A percentile compares a stretch with the other conserved stretches of the same genome.
phyloP scores from a whole-genome alignment of 64 coral and sea anemone genomes.

The Astreopora myriophthalma region DNA sequence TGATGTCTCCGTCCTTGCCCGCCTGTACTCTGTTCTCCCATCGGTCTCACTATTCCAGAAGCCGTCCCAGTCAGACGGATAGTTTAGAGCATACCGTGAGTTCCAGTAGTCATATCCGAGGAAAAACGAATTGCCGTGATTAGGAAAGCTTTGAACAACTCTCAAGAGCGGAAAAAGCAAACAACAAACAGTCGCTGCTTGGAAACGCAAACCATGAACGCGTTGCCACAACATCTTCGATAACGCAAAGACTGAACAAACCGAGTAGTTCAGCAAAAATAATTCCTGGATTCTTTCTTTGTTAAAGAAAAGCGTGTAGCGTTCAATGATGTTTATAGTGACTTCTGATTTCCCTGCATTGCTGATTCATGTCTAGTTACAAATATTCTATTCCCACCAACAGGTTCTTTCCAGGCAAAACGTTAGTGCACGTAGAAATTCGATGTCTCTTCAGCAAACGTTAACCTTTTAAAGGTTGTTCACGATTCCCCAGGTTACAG shows the following conservation, averaged over 20 bases:
- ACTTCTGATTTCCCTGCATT: neutral
- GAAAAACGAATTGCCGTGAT: neutral
- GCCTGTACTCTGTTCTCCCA: slow-evolving; percentile 43
- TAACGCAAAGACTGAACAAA: too few relatives aligned
- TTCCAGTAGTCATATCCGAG: slow-evolving; percentile 78
- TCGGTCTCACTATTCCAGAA: slow-evolving; percentile 62
- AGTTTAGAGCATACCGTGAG: slow-evolving; percentile 50
- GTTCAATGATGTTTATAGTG: neutral
- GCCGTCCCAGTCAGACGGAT: slow-evolving; percentile 72
- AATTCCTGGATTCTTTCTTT: slow-evolving; percentile 28
- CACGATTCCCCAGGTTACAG: neutral
- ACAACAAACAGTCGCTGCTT: neutral
- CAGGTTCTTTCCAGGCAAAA: neutral
- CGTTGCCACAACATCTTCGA: neutral
- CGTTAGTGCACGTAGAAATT: neutral
- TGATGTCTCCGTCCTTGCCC: neutral
- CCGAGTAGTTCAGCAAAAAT: too few relatives aligned
- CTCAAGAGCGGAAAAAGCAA: neutral
- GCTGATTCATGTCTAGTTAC: neutral
- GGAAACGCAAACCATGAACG: neutral
- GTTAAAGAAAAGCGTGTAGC: neutral
- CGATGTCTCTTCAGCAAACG: neutral
- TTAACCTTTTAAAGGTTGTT: neutral
- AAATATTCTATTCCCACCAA: neutral
- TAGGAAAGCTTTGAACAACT: neutral